Evolutionary conservation across 2,888 invertebrate genomes (phyloP).

Genomic region (Cartodere bifasciata): DNA sequence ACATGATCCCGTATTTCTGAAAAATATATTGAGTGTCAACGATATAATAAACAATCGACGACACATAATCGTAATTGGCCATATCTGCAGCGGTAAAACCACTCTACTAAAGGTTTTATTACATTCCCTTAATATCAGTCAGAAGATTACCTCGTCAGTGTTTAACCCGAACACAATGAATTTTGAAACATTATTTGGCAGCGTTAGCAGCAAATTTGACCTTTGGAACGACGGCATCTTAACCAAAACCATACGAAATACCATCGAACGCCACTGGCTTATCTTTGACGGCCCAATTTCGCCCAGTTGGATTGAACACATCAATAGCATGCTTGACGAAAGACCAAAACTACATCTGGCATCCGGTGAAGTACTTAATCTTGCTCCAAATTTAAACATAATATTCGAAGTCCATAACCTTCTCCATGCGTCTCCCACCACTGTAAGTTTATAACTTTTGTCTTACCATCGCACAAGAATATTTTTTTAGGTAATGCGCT

Average conservation of each 20-base stretch:
- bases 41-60: too few species aligned
- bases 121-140: too few species aligned
- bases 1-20: too few species aligned
- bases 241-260: slow-evolving; percentile 60
- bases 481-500: slow-evolving; percentile 39
- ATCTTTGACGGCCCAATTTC: slow-evolving; percentile 84
- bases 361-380: slow-evolving; percentile 68
- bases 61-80: too few species aligned
- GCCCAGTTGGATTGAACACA: slow-evolving; percentile 72
- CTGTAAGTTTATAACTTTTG: slow-evolving; percentile 37
- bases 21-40: too few species aligned
- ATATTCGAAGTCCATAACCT: slow-evolving; percentile 76
- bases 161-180: slow-evolving; percentile 83
- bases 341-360: slow-evolving; percentile 69
- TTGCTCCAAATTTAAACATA: slow-evolving; percentile 60
- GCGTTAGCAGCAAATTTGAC: slow-evolving; percentile 64
- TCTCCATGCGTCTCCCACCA: slow-evolving; percentile 64
- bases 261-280: slow-evolving; percentile 71
- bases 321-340: slow-evolving; percentile 70
- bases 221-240: slow-evolving; percentile 80
- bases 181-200: slow-evolving; percentile 76
- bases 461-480: background rate
- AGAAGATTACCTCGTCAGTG: slow-evolving; percentile 7
- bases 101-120: too few species aligned
- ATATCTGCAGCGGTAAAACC: too few species aligned